Evolutionary conservation across 2,888 invertebrate species (phyloP), one percentile per base, ranked within the genome.

Genomic region (Busseola fusca): DNA sequence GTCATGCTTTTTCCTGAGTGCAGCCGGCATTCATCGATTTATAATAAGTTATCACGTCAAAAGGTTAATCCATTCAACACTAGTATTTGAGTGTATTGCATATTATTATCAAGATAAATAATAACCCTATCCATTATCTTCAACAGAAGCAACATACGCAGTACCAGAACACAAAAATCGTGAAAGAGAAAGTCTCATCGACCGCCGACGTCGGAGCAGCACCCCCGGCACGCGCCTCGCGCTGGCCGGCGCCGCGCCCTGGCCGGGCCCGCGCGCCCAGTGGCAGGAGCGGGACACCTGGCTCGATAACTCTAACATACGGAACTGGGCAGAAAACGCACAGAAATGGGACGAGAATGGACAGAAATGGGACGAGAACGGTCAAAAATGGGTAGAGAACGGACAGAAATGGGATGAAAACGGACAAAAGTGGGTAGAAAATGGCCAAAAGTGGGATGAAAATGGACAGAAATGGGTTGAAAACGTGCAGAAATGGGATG

Each of bases 131-230:
- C 6, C 16, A 12, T 57, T 48, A 37, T 30, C 10, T 27, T 54
- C 80, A 89, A 86, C 89, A 86, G 95, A 95, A 88, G 94, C 94
- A 34, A 95, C 95, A 14, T 95, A 95, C 85, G 95, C 95, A 0
- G 94, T 95, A 0, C 95, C 95, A 0, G 94, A 93, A 58, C 94
- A 93, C 84, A 94, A 94, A 64, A 89, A 90, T 62, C 91, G 93
- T 0, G 92, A 91, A 58, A 87, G 95, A 3, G 94, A 94, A 69
- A 92, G 92, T 37, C 86, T 95, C 0, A 92, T 94, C 69, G 94
- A 94, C 76, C 90, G 95, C 0, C 90, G 95, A 0, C 90, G 95
- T 0, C 87, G 95, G 9, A 94, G 93, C 79, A 93, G 93, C 83
- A 94, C 95, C 0, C 95, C 95, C 0, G 95, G 95, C 0, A 93